Evolutionary conservation across 2,888 invertebrate genomes (phyloP), one percentile per base, ranked within the genome.

Genomic region (Pteria penguin): DNA sequence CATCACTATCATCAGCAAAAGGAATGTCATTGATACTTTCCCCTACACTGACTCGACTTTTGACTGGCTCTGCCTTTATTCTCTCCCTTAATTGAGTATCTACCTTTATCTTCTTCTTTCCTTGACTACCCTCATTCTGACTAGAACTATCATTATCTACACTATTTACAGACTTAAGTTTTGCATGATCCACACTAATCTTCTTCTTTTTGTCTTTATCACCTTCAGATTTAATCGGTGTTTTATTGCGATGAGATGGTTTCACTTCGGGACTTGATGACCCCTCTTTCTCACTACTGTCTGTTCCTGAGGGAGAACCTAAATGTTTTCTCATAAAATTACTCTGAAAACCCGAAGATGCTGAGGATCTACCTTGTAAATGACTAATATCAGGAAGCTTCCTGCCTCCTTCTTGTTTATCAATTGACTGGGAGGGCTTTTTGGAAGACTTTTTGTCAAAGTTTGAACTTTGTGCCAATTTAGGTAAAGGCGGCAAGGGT

Each of bases 1-100:
- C 83, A 33, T 86, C 88, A 75, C 87, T 88, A 63, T 88, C 88
- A 83, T 89, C 89, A 57, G 88, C 89, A 82, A 89, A 89, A 14
- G 89, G 89, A 78, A 89, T 88, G 73, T 89, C 88, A 55, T 85
- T 85, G n/a, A 81, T 82, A 60, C 79, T 72, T 18, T 82, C 79
- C 5, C 75, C 84, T 11, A 82, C 81, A 76, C 84, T 84, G 26
- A 71, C 72, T 68, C 76, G 75, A 55, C 73, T 71, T 33, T 75
- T 72, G 31, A 68, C 75, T n/a, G 79, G 69, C 66, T 82, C 79
- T 32, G 79, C 78, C 31, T 80, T 81, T 2, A 83, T 18, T 29
- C 78, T 76, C 29, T 81, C 75, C 54, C 78, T 79, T 8, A 88
- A 63, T 68, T 83, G 85, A 18, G 71, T 76, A 57, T 88, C 88